Evolutionary conservation across 2,888 invertebrate species (phyloP).

Genomic region (Phyto melanocephala): DNA sequence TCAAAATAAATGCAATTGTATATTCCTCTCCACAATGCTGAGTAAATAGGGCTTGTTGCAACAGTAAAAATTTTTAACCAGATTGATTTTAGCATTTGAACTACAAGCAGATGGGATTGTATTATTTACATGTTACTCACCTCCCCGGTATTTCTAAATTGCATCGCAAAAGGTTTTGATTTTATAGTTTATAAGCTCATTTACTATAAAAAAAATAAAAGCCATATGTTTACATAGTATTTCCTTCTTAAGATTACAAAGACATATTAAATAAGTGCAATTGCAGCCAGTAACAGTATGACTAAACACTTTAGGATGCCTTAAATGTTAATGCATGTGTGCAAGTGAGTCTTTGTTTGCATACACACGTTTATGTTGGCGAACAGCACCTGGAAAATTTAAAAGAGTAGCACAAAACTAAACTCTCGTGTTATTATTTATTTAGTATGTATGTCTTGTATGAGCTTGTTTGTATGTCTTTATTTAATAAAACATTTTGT

Average conservation of each 20-base stretch:
- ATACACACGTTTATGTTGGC: background rate
- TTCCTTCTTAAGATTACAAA: slow-evolving; percentile 36
- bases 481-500: background rate
- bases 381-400: slow-evolving; percentile 46
- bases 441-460: background rate
- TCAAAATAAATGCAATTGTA: no score
- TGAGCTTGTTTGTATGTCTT: background rate
- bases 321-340: no score
- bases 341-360: no score
- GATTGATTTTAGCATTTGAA: no score
- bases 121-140: slow-evolving; percentile 18
- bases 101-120: no score
- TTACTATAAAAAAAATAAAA: slow-evolving; percentile 19
- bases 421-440: background rate
- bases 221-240: background rate
- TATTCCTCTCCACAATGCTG: no score
- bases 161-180: background rate
- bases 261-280: slow-evolving; percentile 17
- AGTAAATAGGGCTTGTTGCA: no score
- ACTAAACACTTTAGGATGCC: slow-evolving; percentile 46
- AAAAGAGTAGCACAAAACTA: slow-evolving; percentile 25
- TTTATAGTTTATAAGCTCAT: slow-evolving; percentile 30
- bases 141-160: background rate
- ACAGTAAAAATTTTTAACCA: no score
- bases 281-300: slow-evolving; percentile 36